phyloP scores from a whole-genome alignment of 2,888 invertebrate genomes.

The Salticus scenicus region DNA sequence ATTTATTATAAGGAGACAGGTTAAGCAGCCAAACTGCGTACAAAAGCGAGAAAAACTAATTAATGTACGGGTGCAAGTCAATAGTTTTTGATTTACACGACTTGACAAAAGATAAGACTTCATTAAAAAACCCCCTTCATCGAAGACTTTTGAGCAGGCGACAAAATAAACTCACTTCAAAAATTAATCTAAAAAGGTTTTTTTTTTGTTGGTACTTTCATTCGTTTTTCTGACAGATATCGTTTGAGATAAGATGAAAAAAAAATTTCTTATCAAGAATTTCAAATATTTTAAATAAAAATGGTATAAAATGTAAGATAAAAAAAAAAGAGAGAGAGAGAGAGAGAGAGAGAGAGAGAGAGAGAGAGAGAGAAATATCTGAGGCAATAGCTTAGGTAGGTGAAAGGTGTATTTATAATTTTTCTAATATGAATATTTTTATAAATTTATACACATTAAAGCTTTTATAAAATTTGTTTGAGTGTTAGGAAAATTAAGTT shows the following conservation, averaged over 20 bases:
- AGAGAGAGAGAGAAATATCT: no score
- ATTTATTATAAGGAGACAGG: constrained; percentile 37
- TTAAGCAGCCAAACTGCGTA: constrained; percentile 17
- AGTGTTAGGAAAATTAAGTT: no score
- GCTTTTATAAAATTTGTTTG: no score
- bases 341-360: no score
- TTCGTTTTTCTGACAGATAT: background rate
- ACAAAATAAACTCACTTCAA: constrained; percentile 44
- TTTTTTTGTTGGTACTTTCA: no score
- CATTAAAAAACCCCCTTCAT: constrained; percentile 37
- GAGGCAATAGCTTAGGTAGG: no score
- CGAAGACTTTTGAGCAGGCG: constrained; percentile 17
- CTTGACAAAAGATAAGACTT: constrained; percentile 53
- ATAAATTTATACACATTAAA: no score
- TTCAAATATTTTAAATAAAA: background rate
- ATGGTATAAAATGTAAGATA: constrained; percentile 14
- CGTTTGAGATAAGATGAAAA: constrained; percentile 24
- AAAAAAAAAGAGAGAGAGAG: no score
- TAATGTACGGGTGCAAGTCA: constrained; percentile 46
- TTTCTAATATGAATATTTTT: no score
- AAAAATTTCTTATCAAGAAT: constrained; percentile 17
- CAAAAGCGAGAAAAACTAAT: constrained; percentile 34
- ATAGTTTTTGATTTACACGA: constrained; percentile 58
- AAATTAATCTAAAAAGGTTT: constrained; percentile 42
- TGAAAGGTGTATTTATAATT: no score